phyloP scores from a whole-genome alignment of 2,888 invertebrate species.

The Pseudococcus viburni region DNA sequence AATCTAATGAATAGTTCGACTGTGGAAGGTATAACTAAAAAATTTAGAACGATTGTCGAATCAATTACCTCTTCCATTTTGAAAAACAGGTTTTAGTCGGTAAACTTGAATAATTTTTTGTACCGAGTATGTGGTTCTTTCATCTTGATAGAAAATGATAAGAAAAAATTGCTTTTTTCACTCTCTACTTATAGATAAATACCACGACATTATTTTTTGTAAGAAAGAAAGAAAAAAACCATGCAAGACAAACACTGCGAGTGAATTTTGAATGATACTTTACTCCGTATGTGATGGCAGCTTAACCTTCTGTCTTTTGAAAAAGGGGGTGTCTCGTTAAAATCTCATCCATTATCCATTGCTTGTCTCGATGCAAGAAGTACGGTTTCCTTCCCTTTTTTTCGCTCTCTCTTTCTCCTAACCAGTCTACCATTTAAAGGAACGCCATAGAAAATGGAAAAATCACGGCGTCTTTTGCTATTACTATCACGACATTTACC shows the following conservation, averaged over 20 bases:
- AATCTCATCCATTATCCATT: constrained; percentile 66
- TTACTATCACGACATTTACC: constrained; percentile 66
- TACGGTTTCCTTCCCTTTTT: constrained; percentile 58
- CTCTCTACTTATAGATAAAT: background rate
- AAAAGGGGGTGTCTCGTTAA: constrained; percentile 64
- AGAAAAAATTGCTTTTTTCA: constrained; percentile 13
- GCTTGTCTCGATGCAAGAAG: constrained; percentile 56
- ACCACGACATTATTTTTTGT: background rate
- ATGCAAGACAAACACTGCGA: constrained; percentile 29
- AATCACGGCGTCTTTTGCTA: constrained; percentile 63
- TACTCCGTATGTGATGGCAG: constrained; percentile 62
- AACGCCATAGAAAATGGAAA: constrained; percentile 65
- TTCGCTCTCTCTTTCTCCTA: background rate
- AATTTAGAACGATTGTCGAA: background rate
- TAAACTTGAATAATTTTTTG: constrained; percentile 6
- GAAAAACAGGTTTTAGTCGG: background rate
- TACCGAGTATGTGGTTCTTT: background rate
- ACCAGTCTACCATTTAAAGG: constrained; percentile 60
- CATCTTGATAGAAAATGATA: constrained; percentile 5
- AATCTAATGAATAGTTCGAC: background rate
- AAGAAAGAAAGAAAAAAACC: constrained; percentile 2
- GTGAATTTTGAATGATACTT: constrained; percentile 40
- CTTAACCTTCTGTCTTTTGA: constrained; percentile 63
- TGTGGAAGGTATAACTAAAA: constrained; percentile 4
- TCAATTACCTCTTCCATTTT: background rate